Conservation (phyloP, 2,113 vertebrate genomes). For the Siniperca knerii region DNA sequence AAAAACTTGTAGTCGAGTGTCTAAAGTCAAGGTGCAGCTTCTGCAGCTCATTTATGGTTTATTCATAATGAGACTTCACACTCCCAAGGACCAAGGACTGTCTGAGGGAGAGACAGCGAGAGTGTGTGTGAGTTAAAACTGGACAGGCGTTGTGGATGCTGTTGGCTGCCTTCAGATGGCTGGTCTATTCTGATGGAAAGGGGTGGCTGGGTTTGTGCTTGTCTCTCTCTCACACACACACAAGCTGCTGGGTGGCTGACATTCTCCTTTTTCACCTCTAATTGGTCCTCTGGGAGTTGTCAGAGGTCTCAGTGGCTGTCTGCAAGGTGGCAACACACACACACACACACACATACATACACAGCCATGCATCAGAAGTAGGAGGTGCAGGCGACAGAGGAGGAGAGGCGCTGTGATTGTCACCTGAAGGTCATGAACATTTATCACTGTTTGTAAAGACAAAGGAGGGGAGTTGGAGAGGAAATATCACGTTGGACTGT, state of each 20-base stretch:
- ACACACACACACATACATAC: conserved; percentile 16
- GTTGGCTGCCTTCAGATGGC: conserved; percentile 62
- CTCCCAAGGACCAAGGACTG: conserved; percentile 46
- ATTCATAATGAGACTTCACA: conserved; percentile 70
- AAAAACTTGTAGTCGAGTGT: conserved; percentile 53
- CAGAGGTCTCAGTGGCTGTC: conserved; percentile 75
- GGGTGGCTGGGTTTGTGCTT: conserved; percentile 56
- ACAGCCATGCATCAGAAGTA: conserved; percentile 25
- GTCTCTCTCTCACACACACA: conserved; percentile 44
- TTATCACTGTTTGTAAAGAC: conserved; percentile 59
- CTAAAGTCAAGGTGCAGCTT: conserved; percentile 54
- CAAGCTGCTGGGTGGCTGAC: conserved; percentile 74
- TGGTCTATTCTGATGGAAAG: conserved; percentile 61
- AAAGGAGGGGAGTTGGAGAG: conserved; percentile 29
- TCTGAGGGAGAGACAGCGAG: neutral
- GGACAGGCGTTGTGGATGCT: conserved; percentile 55
- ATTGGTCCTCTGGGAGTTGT: conserved; percentile 85
- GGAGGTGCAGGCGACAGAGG: conserved; percentile 49
- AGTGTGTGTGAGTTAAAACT: conserved; percentile 44
- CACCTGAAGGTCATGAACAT: conserved; percentile 64
- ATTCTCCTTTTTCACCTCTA: conserved; percentile 84
- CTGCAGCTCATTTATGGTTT: conserved; percentile 61
- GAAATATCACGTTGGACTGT: conserved; percentile 6
- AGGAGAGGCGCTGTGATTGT: conserved; percentile 46
- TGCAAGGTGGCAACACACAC: conserved; percentile 71